These are phyloP conservation scores for Chrysochloris asiatica DNA, from an alignment of 2,113 vertebrate species.

Conservation along the genomic window DNA sequence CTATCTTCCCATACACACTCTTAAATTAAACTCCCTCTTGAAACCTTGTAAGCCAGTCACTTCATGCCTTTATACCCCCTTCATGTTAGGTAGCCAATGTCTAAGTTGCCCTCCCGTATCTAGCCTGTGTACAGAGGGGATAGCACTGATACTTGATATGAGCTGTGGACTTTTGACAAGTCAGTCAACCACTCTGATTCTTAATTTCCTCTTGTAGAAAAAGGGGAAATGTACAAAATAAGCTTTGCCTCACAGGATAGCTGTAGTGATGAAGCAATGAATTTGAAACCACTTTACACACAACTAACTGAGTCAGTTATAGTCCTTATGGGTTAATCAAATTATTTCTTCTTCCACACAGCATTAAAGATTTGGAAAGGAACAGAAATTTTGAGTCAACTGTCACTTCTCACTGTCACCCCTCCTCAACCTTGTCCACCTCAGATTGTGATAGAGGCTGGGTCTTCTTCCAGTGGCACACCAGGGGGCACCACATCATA, in stretches of 20 bases:
- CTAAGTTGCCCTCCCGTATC: too few relatives aligned
- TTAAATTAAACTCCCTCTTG: too few relatives aligned
- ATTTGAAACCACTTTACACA: background rate
- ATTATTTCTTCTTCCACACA: background rate
- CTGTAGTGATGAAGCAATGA: background rate
- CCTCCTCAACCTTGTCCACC: background rate
- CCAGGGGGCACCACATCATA: background rate
- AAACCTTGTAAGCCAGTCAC: too few relatives aligned
- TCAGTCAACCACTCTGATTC: background rate
- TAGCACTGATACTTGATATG: too few relatives aligned
- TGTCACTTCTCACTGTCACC: background rate
- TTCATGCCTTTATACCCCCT: too few relatives aligned
- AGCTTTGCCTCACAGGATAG: background rate
- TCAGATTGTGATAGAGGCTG: background rate
- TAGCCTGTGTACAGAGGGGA: too few relatives aligned
- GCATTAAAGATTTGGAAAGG: background rate
- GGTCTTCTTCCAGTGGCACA: background rate
- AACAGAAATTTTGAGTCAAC: background rate
- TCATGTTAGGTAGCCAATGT: too few relatives aligned
- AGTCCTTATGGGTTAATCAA: too few relatives aligned
- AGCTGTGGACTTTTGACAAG: background rate
- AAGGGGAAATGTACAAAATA: background rate
- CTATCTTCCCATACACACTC: too few relatives aligned
- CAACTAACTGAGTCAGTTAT: background rate
- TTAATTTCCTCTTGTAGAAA: constrained; percentile 16